phyloP scores from a whole-genome alignment of 2,797 vertebrate genomes.

The Clarias pachynema region DNA sequence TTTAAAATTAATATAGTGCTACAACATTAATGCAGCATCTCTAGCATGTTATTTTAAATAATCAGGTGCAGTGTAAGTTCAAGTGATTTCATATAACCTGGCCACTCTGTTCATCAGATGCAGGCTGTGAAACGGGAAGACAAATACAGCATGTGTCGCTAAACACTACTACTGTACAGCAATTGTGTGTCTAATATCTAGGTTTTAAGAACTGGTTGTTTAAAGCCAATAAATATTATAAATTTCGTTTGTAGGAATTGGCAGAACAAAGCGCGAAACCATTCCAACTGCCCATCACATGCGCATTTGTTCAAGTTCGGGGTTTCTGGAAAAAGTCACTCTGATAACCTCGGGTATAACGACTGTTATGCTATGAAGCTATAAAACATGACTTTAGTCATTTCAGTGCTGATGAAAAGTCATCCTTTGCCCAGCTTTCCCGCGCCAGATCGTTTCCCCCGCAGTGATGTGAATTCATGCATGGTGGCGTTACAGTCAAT shows the following conservation, averaged over 20 bases:
- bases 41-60: no score
- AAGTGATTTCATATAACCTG: neutral
- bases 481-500: conserved; percentile 9
- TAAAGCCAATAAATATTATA: neutral
- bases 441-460: neutral
- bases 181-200: neutral
- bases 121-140: neutral
- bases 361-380: neutral
- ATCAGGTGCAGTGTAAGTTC: neutral
- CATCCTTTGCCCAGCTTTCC: conserved; percentile 47
- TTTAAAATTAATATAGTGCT: no score
- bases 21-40: no score
- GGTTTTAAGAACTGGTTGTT: neutral
- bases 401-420: neutral
- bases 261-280: neutral
- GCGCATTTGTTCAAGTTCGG: neutral
- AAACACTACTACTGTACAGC: neutral
- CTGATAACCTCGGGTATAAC: neutral
- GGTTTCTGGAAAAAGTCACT: neutral
- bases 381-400: neutral
- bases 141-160: neutral
- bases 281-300: neutral
- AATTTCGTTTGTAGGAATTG: neutral
- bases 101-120: neutral
- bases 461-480: conserved; percentile 19